Conservation (phyloP, 1,140 invertebrate species). For the Cydia splendana region DNA sequence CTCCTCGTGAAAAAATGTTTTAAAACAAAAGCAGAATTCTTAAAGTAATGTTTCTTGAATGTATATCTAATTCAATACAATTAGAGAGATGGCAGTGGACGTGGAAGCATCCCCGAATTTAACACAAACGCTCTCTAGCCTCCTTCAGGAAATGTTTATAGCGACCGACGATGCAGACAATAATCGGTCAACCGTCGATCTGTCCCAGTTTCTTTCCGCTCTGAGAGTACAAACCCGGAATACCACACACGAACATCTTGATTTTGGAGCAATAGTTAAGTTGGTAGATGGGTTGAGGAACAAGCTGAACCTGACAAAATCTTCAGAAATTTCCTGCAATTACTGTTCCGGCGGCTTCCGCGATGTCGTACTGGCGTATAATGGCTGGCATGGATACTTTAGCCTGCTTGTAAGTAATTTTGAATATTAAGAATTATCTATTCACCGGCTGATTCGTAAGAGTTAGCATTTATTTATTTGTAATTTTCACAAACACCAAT, state of each 20-base stretch:
- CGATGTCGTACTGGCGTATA: constrained; percentile 68
- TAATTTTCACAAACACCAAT: too few species aligned
- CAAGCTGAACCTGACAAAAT: constrained; percentile 61
- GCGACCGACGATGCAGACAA: constrained; percentile 54
- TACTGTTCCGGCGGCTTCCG: constrained; percentile 72
- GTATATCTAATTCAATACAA: neutral
- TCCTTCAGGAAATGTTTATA: constrained; percentile 68
- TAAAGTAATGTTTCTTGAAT: neutral
- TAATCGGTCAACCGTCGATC: constrained; percentile 55
- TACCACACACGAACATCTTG: constrained; percentile 54
- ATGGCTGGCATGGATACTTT: constrained; percentile 76
- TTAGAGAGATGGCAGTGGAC: neutral
- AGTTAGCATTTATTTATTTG: too few species aligned
- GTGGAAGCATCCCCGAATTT: constrained; percentile 60
- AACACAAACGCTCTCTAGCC: constrained; percentile 63
- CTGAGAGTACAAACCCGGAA: constrained; percentile 58
- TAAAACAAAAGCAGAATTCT: neutral
- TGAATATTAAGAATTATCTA: neutral
- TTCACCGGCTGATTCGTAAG: too few species aligned
- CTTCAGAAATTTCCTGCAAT: constrained; percentile 54
- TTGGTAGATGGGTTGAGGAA: constrained; percentile 65
- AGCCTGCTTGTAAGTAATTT: constrained; percentile 71
- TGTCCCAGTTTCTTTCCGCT: constrained; percentile 61
- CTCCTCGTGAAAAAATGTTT: neutral
- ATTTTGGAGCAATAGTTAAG: constrained; percentile 67